Conservation (phyloP, 2,888 invertebrate species). For the Himalopsyche anomala region DNA sequence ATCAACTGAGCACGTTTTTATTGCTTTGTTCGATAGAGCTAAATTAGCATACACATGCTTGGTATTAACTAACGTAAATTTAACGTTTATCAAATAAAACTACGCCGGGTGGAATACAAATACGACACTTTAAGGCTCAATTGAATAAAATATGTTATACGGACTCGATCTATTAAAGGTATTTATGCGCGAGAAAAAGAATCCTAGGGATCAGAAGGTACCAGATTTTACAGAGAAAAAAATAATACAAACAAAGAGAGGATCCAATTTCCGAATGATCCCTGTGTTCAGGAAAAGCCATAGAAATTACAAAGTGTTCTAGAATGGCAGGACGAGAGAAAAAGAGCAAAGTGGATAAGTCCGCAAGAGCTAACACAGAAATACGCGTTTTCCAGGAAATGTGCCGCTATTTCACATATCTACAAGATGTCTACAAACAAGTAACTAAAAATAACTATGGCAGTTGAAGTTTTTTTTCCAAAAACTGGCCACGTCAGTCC, state of each 20-base stretch:
- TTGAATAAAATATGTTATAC: too few species aligned
- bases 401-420: not conserved
- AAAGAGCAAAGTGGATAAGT: slow-evolving; percentile 41
- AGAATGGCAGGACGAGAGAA: not conserved
- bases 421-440: too few species aligned
- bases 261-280: slow-evolving; percentile 21
- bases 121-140: too few species aligned
- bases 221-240: not conserved
- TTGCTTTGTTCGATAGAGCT: too few species aligned
- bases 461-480: too few species aligned
- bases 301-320: slow-evolving; percentile 24
- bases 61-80: too few species aligned
- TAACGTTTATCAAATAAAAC: too few species aligned
- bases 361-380: slow-evolving; percentile 12
- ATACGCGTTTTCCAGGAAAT: slow-evolving; percentile 13
- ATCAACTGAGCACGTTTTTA: too few species aligned
- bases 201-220: not conserved
- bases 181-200: not conserved
- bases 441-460: too few species aligned
- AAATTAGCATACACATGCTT: too few species aligned
- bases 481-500: too few species aligned
- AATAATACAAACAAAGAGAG: not conserved
- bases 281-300: slow-evolving; percentile 21
- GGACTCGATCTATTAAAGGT: not conserved
- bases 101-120: too few species aligned